Percentiles rank a stretch among this genome's conserved stretches.
Conservation (phyloP, 2,113 vertebrate genomes). For the Dinomys branickii region DNA sequence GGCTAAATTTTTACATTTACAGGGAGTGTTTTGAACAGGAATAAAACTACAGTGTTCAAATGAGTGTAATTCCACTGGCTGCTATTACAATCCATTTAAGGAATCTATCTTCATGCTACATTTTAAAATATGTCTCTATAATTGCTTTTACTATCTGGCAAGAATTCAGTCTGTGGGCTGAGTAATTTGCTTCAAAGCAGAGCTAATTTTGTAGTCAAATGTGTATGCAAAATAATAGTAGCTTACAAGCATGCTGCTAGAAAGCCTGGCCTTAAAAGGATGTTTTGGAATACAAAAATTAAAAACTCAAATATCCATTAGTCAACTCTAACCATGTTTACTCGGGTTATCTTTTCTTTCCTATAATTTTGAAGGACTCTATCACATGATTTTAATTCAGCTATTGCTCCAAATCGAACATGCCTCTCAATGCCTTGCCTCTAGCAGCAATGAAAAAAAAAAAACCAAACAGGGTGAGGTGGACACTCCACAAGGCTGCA, state of each 20-base stretch:
- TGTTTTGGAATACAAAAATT: not conserved
- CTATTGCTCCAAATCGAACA: too few species aligned
- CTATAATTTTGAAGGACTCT: too few species aligned
- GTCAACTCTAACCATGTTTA: not conserved
- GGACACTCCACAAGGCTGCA: not conserved
- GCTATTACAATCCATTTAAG: not conserved
- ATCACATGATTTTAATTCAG: too few species aligned
- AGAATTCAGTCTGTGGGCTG: constrained; percentile 19
- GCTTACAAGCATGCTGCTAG: not conserved
- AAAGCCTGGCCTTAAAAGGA: not conserved
- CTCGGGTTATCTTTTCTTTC: too few species aligned
- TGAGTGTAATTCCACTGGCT: not conserved
- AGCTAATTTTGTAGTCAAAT: constrained; percentile 14
- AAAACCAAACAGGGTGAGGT: not conserved
- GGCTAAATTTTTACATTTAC: not conserved
- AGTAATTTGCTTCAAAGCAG: not conserved
- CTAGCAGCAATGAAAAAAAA: not conserved
- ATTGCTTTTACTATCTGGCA: not conserved
- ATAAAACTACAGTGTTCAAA: not conserved
- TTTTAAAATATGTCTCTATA: not conserved
- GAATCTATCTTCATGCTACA: not conserved
- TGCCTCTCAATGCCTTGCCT: too few species aligned
- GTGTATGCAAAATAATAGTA: not conserved
- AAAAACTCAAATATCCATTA: not conserved
- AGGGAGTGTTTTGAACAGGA: not conserved